A percentile compares a stretch with the other conserved stretches of the same genome.
Evolutionary conservation across 2,888 invertebrate genomes (phyloP).

Genomic region (Periphyllus acericola): DNA sequence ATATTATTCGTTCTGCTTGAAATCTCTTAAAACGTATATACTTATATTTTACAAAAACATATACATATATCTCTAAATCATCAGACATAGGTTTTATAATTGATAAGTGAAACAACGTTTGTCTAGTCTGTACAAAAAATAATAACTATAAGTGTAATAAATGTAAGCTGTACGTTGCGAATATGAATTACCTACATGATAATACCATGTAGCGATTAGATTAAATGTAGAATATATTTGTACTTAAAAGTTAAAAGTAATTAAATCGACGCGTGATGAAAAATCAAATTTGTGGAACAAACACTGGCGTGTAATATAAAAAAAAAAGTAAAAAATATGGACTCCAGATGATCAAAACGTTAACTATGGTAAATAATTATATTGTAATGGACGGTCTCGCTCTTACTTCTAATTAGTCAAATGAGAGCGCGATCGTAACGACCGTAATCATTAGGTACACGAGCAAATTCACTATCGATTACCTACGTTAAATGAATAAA

Average conservation of each 20-base stretch:
- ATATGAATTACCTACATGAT: not conserved
- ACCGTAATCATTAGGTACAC: not conserved
- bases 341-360: not conserved
- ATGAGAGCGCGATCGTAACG: not conserved
- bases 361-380: not conserved
- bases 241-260: not conserved
- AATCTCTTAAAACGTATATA: not conserved
- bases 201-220: not conserved
- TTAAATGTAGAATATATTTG: not conserved
- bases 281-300: not conserved
- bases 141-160: not conserved
- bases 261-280: not conserved
- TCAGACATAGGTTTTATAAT: not conserved
- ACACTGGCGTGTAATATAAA: not conserved
- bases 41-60: not conserved
- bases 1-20: not conserved
- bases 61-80: not conserved
- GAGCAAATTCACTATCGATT: not conserved
- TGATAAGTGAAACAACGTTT: not conserved
- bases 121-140: not conserved
- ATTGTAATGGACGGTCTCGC: not conserved
- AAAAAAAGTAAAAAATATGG: not conserved
- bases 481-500: constrained; percentile 8
- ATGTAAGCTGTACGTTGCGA: not conserved
- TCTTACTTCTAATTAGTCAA: not conserved